Conservation (phyloP, 2,113 vertebrate genomes). For the Proterorhinus semilunaris region DNA sequence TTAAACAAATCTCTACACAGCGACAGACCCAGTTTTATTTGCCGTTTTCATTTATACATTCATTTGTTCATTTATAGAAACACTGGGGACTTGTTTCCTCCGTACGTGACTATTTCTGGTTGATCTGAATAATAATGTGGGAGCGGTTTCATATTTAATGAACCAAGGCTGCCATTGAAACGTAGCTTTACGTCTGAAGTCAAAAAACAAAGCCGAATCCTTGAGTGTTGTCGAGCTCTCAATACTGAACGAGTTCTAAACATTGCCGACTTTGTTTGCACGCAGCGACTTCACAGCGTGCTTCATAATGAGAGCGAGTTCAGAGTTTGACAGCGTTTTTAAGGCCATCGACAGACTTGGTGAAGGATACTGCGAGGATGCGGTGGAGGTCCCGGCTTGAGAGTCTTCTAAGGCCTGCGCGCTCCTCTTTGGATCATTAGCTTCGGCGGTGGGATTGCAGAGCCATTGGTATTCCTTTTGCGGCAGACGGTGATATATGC, state of each 20-base stretch:
- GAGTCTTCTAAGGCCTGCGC: background rate
- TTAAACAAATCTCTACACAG: background rate
- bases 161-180: background rate
- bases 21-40: background rate
- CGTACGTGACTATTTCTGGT: background rate
- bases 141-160: background rate
- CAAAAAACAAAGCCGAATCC: background rate
- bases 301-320: background rate
- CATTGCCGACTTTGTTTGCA: background rate
- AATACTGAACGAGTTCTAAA: background rate
- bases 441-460: constrained; percentile 15
- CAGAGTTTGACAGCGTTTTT: background rate
- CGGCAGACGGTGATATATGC: constrained; percentile 34
- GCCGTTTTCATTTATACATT: too few relatives aligned
- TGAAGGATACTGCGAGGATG: constrained; percentile 3
- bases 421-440: constrained; percentile 34
- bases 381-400: background rate
- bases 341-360: background rate
- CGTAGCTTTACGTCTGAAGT: background rate
- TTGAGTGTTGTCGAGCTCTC: background rate
- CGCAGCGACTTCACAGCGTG: background rate
- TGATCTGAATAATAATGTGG: background rate
- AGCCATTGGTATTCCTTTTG: constrained; percentile 36
- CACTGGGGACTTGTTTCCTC: background rate
- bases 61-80: background rate